Evolutionary conservation across 1,140 invertebrate genomes (phyloP).

Genomic region (Platyscapa corneri): DNA sequence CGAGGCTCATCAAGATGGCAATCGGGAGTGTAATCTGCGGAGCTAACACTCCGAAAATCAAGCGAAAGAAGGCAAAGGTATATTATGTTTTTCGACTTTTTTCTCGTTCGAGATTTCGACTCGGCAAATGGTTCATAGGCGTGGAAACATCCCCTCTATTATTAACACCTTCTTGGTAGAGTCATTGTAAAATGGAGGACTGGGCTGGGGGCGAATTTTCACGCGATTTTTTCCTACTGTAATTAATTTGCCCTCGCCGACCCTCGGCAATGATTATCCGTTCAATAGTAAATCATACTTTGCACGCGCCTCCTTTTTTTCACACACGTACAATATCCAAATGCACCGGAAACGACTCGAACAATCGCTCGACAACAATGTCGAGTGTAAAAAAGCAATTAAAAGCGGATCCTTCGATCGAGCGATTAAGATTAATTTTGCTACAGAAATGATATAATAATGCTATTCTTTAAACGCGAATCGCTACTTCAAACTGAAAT

Average conservation of each 20-base stretch:
- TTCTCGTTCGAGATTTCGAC: neutral
- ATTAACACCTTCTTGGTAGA: neutral
- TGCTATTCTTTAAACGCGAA: neutral
- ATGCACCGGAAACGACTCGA: no score
- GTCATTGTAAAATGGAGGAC: neutral
- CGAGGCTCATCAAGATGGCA: constrained; percentile 66
- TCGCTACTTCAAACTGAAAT: neutral
- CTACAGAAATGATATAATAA: neutral
- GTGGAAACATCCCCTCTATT: no score
- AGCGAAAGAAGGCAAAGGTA: constrained; percentile 73
- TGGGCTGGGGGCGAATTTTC: neutral
- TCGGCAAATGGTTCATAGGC: neutral
- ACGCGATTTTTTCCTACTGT: neutral
- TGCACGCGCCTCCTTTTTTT: no score
- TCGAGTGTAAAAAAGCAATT: neutral
- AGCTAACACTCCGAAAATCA: constrained; percentile 68
- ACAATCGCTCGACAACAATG: neutral
- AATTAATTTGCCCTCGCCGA: no score
- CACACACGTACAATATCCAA: no score
- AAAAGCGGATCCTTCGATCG: neutral
- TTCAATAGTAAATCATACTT: neutral
- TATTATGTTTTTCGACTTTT: constrained; percentile 19
- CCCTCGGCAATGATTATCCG: no score
- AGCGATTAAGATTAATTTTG: neutral
- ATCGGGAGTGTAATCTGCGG: constrained; percentile 72